Evolutionary conservation across 2,888 invertebrate genomes (phyloP), one percentile per base, ranked within the genome.

Genomic region (Alentia gelatinosa): DNA sequence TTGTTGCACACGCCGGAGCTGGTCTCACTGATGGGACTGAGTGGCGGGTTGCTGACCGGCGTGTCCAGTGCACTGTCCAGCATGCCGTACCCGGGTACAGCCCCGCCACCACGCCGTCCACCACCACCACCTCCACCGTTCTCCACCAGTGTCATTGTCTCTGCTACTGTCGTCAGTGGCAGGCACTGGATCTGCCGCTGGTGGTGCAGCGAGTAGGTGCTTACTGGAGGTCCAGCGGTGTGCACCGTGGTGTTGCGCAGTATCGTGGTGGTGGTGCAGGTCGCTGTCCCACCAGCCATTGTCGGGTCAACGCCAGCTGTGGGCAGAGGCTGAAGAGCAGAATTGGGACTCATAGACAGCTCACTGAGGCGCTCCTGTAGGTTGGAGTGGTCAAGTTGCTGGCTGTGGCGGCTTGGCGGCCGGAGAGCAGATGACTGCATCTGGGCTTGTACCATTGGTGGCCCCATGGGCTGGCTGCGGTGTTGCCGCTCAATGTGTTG

Each of bases 401-500:
- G 47, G n/a, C 56, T 37, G 42, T 83, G 79, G 9, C 83, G 35
- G 19, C 56, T 37, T 0, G 47, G 33, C 12, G 33, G 12, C 4
- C 23, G 30, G 47, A 30, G 7, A 75, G 23, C 35, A n/a, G n/a
- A n/a, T 19, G 79, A 79, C 23, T 3, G 79, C 1, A 26, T 19
- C 26, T 39, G 40, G 19, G 79, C 26, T 30, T 39, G 79, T 26
- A 30, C 26, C 23, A 40, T 3, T 1, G 30, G 37, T 50, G 47
- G 89, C 7, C 33, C 26, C 1, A 33, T 12, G n/a, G 89, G 91
- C 35, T 75, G 50, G 35, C 83, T 75, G 9, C 50, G 91, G 33
- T 92, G 92, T 42, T 94, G 93, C 47, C 93, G 93, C 88, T 94
- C 93, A 93, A 96, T 94, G 92, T 96, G 95, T 91, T 98, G 97